Percentiles rank a stretch among this genome's conserved stretches.
Evolutionary conservation across 2,888 invertebrate species (phyloP).

Genomic region (Deilephila elpenor): DNA sequence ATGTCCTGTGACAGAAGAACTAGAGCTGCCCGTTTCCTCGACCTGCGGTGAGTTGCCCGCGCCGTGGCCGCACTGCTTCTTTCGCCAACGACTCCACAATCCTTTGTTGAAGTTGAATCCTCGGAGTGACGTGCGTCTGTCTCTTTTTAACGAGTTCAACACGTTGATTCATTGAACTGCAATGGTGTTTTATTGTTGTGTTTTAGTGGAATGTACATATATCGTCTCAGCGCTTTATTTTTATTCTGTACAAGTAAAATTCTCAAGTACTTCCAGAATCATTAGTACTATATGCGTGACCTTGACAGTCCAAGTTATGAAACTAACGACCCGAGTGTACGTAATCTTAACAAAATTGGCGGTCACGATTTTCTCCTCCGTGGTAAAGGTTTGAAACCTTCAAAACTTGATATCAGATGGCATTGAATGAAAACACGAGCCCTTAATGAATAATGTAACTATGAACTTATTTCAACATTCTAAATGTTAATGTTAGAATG

Average conservation of each 20-base stretch:
- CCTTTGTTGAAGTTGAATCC: constrained; percentile 80
- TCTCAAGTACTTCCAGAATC: constrained; percentile 40
- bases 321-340: constrained; percentile 67
- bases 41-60: constrained; percentile 81
- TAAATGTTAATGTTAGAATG: background rate
- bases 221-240: background rate
- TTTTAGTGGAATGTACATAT: background rate
- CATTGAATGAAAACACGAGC: constrained; percentile 35
- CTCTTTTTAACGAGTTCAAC: constrained; percentile 74
- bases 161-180: constrained; percentile 10
- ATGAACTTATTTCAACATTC: constrained; percentile 1
- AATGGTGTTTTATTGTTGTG: constrained; percentile 12
- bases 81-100: constrained; percentile 66
- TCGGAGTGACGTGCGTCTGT: constrained; percentile 71
- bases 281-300: constrained; percentile 63
- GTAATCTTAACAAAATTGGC: constrained; percentile 69
- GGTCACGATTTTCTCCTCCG: constrained; percentile 69
- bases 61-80: constrained; percentile 64
- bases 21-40: constrained; percentile 81
- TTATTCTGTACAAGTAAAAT: background rate
- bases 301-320: constrained; percentile 75
- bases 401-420: constrained; percentile 45
- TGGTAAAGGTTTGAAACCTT: constrained; percentile 46
- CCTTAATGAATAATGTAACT: constrained; percentile 22
- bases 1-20: constrained; percentile 84